Percentiles rank a stretch among this genome's conserved stretches.
Conservation (phyloP, 2,888 invertebrate genomes). For the Bedellia somnulentella region DNA sequence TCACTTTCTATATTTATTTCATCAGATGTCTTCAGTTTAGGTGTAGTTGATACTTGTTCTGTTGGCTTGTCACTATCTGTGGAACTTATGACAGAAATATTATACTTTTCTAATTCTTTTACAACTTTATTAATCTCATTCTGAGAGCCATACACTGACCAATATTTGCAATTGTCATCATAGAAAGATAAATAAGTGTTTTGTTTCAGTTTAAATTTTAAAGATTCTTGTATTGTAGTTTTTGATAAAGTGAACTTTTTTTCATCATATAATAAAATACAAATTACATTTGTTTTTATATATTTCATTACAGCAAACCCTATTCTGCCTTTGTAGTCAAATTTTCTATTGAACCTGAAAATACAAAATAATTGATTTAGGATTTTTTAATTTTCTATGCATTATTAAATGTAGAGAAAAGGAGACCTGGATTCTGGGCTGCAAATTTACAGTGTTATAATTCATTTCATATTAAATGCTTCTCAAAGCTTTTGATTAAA, state of each 20-base stretch:
- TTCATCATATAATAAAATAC: conserved; percentile 37
- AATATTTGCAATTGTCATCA: conserved; percentile 33
- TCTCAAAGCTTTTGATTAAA: too few species aligned
- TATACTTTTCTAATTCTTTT: conserved; percentile 20
- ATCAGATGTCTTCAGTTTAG: conserved; percentile 4
- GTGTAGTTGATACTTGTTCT: conserved; percentile 7
- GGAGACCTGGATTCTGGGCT: too few species aligned
- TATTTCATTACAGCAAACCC: conserved; percentile 42
- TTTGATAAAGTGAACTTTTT: conserved; percentile 35
- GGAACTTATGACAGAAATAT: conserved; percentile 19
- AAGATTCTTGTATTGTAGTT: conserved; percentile 19
- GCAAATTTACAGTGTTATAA: too few species aligned
- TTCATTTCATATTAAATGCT: too few species aligned
- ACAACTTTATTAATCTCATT: conserved; percentile 24
- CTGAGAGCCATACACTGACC: conserved; percentile 32
- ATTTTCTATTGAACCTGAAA: conserved; percentile 30
- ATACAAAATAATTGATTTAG: too few species aligned
- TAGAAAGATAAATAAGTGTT: conserved; percentile 31
- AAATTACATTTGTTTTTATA: conserved; percentile 20
- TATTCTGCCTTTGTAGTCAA: conserved; percentile 31
- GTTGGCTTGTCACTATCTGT: conserved; percentile 13
- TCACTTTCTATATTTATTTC: conserved; percentile 27
- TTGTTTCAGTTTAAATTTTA: conserved; percentile 29
- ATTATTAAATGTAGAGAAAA: too few species aligned
- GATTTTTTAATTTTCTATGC: too few species aligned